Percentiles rank a stretch among this genome's conserved stretches.
Conservation (phyloP, 2,113 vertebrate species). For the Corynorhinus townsendii region DNA sequence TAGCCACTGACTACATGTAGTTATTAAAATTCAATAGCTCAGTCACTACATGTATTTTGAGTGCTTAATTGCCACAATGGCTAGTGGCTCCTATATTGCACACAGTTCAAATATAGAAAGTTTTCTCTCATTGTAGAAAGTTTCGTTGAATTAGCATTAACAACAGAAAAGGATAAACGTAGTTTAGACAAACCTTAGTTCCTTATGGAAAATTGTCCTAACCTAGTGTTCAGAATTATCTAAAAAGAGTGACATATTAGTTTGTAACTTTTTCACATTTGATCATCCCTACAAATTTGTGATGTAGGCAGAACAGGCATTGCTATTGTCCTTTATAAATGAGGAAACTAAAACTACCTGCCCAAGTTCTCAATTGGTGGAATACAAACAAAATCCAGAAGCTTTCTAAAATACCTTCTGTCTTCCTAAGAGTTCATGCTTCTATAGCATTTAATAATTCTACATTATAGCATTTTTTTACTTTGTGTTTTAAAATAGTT, state of each 20-base stretch:
- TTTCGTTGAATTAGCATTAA: neutral
- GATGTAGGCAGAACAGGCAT: neutral
- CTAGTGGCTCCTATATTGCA: neutral
- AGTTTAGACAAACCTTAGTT: neutral
- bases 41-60: neutral
- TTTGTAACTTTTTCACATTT: slow-evolving; percentile 34
- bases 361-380: neutral
- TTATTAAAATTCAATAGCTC: neutral
- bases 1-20: neutral
- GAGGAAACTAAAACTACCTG: neutral
- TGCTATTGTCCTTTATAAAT: neutral
- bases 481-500: neutral
- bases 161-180: neutral
- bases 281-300: neutral
- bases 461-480: neutral
- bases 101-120: neutral
- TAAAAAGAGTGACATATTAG: slow-evolving; percentile 2
- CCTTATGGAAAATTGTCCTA: neutral
- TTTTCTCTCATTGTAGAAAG: neutral
- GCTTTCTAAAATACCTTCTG: neutral
- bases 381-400: neutral
- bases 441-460: neutral
- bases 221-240: neutral
- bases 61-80: neutral
- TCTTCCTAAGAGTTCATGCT: neutral